These are phyloP conservation scores for Hylaea fasciaria DNA, from an alignment of 2,888 invertebrate species.

Conservation along the genomic window DNA sequence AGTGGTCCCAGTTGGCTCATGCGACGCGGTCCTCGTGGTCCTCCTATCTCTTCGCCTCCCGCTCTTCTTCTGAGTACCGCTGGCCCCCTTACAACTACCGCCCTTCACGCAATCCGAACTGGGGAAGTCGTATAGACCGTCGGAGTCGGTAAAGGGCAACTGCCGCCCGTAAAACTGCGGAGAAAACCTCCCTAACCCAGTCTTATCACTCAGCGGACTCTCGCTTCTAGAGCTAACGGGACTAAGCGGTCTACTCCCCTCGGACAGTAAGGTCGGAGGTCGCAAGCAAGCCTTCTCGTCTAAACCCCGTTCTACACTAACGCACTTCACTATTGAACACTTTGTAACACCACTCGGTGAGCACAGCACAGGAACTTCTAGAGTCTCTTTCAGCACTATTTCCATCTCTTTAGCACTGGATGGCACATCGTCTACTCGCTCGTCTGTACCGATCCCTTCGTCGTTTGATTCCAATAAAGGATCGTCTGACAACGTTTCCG, in stretches of 20 bases:
- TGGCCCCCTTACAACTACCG: conserved; percentile 79
- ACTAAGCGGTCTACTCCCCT: conserved; percentile 85
- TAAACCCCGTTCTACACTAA: conserved; percentile 82
- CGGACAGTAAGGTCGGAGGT: conserved; percentile 84
- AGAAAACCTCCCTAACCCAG: conserved; percentile 88
- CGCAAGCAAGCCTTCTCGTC: conserved; percentile 77
- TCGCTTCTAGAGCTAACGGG: conserved; percentile 92
- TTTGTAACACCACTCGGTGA: conserved; percentile 81
- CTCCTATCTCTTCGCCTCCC: conserved; percentile 87
- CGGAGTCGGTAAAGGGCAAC: conserved; percentile 91
- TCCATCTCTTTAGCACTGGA: conserved; percentile 88
- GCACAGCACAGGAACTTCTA: conserved; percentile 78
- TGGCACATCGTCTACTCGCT: conserved; percentile 89
- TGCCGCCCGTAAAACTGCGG: conserved; percentile 89
- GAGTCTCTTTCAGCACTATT: conserved; percentile 71
- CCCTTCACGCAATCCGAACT: conserved; percentile 88
- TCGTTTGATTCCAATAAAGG: conserved; percentile 89
- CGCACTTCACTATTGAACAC: conserved; percentile 83
- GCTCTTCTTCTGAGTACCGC: conserved; percentile 85
- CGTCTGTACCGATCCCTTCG: conserved; percentile 91
- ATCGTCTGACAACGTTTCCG: conserved; percentile 90
- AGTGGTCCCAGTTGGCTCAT: conserved; percentile 75
- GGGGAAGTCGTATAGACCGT: conserved; percentile 91
- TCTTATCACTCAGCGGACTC: conserved; percentile 90
- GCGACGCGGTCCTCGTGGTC: conserved; percentile 80